Percentiles rank a stretch among this genome's conserved stretches.
Evolutionary conservation across 2,113 vertebrate genomes (phyloP).

Genomic region (Stictonetta naevosa): DNA sequence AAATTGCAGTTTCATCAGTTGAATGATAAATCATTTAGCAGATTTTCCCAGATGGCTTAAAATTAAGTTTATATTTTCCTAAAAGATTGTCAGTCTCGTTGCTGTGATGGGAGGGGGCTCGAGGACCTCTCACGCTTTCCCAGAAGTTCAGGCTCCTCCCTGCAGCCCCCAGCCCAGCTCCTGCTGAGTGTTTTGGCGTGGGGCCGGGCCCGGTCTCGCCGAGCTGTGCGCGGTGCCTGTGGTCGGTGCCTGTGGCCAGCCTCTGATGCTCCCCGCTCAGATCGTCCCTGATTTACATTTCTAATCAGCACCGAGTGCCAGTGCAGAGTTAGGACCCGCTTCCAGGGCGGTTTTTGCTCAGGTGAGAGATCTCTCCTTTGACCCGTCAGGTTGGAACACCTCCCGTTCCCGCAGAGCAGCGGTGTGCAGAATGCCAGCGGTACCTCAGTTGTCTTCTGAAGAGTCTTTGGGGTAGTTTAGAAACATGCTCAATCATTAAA

Average conservation of each 20-base stretch:
- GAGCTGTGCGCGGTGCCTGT: fast-evolving
- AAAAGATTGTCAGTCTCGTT: neutral
- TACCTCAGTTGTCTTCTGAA: neutral
- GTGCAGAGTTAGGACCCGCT: neutral
- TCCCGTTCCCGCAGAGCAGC: neutral
- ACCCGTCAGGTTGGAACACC: neutral
- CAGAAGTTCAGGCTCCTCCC: neutral
- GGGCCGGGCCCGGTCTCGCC: neutral
- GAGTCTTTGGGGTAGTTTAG: neutral
- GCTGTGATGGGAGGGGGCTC: neutral
- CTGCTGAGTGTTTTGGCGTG: neutral
- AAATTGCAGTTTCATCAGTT: slow-evolving; percentile 65
- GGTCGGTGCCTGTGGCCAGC: neutral
- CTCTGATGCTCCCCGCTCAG: fast-evolving
- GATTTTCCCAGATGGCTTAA: slow-evolving; percentile 59
- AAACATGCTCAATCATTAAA: fast-evolving
- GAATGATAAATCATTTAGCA: slow-evolving; percentile 52
- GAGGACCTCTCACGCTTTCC: neutral
- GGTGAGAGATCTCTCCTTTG: neutral
- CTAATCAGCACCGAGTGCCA: neutral
- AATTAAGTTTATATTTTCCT: slow-evolving; percentile 35
- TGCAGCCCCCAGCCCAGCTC: neutral
- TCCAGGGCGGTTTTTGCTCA: neutral
- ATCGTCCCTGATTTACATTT: neutral
- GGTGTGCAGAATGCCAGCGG: neutral